These are phyloP conservation scores for Nebria brevicollis DNA, from an alignment of 2,888 invertebrate species.

Conservation along the genomic window DNA sequence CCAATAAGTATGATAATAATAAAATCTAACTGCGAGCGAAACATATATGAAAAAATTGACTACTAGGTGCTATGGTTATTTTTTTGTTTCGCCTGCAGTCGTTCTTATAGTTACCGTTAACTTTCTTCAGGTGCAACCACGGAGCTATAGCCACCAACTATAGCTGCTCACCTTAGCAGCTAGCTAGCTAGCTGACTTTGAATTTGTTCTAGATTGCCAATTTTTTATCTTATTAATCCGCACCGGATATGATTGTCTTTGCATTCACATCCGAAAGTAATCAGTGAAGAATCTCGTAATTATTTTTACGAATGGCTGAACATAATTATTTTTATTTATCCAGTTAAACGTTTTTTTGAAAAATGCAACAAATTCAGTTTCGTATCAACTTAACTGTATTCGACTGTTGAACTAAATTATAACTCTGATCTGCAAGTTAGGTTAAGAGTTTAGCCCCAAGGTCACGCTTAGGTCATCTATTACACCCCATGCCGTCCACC, in stretches of 20 bases:
- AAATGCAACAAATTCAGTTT: too few relatives aligned
- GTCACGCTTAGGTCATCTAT: slow-evolving; percentile 45
- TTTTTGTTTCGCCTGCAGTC: slow-evolving; percentile 36
- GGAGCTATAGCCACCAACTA: too few relatives aligned
- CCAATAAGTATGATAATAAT: not conserved
- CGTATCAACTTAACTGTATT: too few relatives aligned
- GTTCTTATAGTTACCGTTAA: slow-evolving; percentile 35
- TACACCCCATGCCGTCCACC: slow-evolving; percentile 43
- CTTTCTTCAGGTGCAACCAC: slow-evolving; percentile 41
- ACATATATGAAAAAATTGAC: slow-evolving; percentile 23
- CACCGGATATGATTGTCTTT: slow-evolving; percentile 38
- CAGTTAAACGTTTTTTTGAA: too few relatives aligned
- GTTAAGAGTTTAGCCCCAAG: slow-evolving; percentile 39
- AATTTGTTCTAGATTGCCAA: slow-evolving; percentile 27
- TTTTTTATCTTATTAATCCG: slow-evolving; percentile 13
- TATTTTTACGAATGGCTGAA: not conserved
- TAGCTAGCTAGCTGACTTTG: slow-evolving; percentile 19
- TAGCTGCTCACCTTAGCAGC: slow-evolving; percentile 13
- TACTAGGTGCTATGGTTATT: slow-evolving; percentile 24
- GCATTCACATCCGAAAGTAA: slow-evolving; percentile 18
- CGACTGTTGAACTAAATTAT: not conserved
- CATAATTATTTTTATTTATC: too few relatives aligned
- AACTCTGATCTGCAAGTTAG: not conserved
- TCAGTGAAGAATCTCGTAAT: not conserved
- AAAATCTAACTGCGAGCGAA: slow-evolving; percentile 21